Evolutionary conservation across 2,797 vertebrate species (phyloP), one percentile per base, ranked within the genome.

Genomic region (Anabacerthia variegaticeps): DNA sequence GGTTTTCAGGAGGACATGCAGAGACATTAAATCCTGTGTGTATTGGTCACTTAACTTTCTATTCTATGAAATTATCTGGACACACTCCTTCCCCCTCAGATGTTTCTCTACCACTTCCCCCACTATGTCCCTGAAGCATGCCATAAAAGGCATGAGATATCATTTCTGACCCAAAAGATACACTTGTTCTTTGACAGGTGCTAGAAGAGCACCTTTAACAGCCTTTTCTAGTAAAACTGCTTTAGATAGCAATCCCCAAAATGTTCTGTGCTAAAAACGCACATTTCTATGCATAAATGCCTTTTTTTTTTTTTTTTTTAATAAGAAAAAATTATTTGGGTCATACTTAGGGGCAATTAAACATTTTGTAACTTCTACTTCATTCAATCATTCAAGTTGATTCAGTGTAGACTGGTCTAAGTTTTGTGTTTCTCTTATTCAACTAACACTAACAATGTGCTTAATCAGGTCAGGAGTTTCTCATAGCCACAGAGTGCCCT

Each of bases 71-170:
- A 63, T 48, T 3, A 16, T 43, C 23, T 36, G 27, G 7, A 36
- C 11, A n/a, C 3, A 4, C 11, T 37, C 12, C 34, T 79, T 61
- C 4, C 14, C 7, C 18, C 9, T 63, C 26, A 66, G 14, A 14
- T 39, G 10, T 74, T 69, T 71, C 20, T 27, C 10, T 63, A 17
- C 9, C 32, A 41, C 22, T 12, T 74, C 22, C 39, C 7, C 6
- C 4, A 12, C 22, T 21, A 0, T 36, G 10, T 52, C 6, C 8
- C 17, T 12, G 51, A 16, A 59, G 8, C 5, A 20, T 8, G 7
- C 36, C 37, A 39, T 9, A 73, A 54, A 77, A 68, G 18, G 6
- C 12, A 26, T 19, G 39, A 52, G 5, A 8, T 14, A 6, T 39
- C 9, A 19, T 54, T 83, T 92, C 55, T 83, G 39, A 48, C 52